Percentiles rank a stretch among this genome's conserved stretches.
phyloP scores from a whole-genome alignment of 92 coral and sea anemone genomes.

The Zoanthus gigantus region DNA sequence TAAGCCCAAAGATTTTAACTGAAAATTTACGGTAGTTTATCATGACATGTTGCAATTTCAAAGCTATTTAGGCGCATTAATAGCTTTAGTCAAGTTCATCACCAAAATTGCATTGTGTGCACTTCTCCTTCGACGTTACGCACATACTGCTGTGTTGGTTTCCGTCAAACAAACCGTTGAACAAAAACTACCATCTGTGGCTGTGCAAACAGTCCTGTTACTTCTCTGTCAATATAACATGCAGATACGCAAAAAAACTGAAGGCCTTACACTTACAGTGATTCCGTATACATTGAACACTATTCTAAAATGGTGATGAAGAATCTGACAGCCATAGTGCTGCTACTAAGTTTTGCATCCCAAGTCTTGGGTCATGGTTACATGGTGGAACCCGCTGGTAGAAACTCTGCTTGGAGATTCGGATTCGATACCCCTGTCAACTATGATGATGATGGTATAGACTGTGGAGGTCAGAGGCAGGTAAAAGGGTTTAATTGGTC shows the following conservation, averaged over 20 bases:
- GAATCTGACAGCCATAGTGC: not conserved
- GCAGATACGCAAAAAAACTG: not conserved
- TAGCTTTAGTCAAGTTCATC: no score
- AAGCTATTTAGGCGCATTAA: no score
- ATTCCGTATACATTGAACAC: not conserved
- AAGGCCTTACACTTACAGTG: not conserved
- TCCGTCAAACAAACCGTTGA: conserved; percentile 10
- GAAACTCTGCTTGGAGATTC: conserved; percentile 34
- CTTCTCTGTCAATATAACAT: not conserved
- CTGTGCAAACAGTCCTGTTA: not conserved
- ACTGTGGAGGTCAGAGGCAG: conserved; percentile 45
- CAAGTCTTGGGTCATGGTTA: conserved; percentile 28
- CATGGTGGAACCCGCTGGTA: conserved; percentile 11
- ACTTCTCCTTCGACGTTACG: not conserved
- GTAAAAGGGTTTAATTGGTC: not conserved
- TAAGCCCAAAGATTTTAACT: no score
- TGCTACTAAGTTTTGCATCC: not conserved
- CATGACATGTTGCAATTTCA: no score
- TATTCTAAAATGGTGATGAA: not conserved
- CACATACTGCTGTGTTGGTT: not conserved
- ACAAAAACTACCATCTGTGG: not conserved
- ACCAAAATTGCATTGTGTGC: no score
- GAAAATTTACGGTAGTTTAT: no score
- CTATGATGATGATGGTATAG: conserved; percentile 27
- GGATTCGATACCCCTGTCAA: conserved; percentile 16